Base-by-base conservation (phyloP, 2,888 invertebrate genomes). In the Caenorhabditis uteleia region DNA sequence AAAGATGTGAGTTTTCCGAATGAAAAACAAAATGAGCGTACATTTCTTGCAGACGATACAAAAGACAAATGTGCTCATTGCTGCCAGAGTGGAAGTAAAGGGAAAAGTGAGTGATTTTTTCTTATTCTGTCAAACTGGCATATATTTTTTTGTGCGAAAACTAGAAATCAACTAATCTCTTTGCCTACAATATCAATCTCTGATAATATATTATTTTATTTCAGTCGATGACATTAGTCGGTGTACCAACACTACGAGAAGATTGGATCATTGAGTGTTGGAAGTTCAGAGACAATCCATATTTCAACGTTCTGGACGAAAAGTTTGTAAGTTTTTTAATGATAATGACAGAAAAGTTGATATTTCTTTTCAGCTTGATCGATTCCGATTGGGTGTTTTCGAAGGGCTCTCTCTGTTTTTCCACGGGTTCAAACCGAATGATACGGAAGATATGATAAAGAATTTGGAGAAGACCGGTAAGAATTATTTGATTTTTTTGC, bases 321-420 rank as follows among this genome's bases (percentile, higher is more conserved):
- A 44, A 58, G 31, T 48, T 66, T 8, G 48, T 60, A 33, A 23
- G 33, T 46, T 31, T 29, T 23, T 40, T 25, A 39, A 14, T 33
- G n/a, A 3, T n/a, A 1, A 14, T 26, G 26, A n/a, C n/a, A n/a
- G n/a, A n/a, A n/a, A 14, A 2, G 18, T 10, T 12, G 6, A 8
- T 10, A 8, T 26, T 4, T 26, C 16, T 40, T 7, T 39, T 39
- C 16, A 45, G 49, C 33, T 55, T 31, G 31, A 14, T 10, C 6
- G 21, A 36, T 50, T 43, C 36, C 16, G 26, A 38, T 42, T 68
- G 14, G 34, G 46, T 12, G 64, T 65, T 33, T 75, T 70, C 44
- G 69, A 58, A 53, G 62, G 54, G 2, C 59, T 74, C 38, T 58
- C 50, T n/a, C 43, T 73, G 6, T 54, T 39, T 18, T 61, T 68